phyloP scores from a whole-genome alignment of 2,888 invertebrate species.

The Ephialtes manifestator region DNA sequence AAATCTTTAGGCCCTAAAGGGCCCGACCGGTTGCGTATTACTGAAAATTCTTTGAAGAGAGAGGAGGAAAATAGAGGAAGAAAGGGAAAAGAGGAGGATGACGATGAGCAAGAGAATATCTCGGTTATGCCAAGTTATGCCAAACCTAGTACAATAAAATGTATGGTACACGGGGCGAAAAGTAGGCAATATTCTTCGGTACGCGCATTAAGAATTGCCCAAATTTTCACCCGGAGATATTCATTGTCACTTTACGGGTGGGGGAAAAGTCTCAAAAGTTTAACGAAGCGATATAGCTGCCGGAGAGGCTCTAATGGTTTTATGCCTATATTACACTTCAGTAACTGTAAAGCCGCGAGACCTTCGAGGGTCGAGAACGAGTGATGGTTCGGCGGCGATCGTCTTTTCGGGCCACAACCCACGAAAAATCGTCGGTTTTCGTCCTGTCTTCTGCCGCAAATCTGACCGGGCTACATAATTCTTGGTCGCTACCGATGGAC shows the following conservation, averaged over 20 bases:
- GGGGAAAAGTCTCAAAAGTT: background rate
- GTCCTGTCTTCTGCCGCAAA: conserved; percentile 26
- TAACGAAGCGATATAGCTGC: conserved; percentile 49
- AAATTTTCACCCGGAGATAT: conserved; percentile 33
- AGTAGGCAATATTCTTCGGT: conserved; percentile 48
- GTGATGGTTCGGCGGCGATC: background rate
- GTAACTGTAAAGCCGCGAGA: conserved; percentile 56
- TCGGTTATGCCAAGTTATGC: conserved; percentile 32
- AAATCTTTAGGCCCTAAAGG: conserved; percentile 22
- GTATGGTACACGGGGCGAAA: background rate
- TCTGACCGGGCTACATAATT: conserved; percentile 51
- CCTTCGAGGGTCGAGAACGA: conserved; percentile 26
- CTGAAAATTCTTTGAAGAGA: background rate
- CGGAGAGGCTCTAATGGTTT: conserved; percentile 75
- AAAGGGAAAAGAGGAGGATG: conserved; percentile 10
- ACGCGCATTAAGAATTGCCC: conserved; percentile 60
- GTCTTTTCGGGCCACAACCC: conserved; percentile 14
- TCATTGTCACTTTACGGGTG: conserved; percentile 25
- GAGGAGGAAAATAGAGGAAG: background rate
- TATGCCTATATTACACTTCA: conserved; percentile 77
- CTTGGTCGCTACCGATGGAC: conserved; percentile 57
- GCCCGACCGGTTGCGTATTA: conserved; percentile 5
- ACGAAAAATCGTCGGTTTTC: conserved; percentile 13
- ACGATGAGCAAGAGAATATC: conserved; percentile 9
- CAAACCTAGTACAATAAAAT: conserved; percentile 44